Evolutionary conservation across 2,888 invertebrate genomes (phyloP), one percentile per base, ranked within the genome.

Genomic region (Phorcus lineatus): DNA sequence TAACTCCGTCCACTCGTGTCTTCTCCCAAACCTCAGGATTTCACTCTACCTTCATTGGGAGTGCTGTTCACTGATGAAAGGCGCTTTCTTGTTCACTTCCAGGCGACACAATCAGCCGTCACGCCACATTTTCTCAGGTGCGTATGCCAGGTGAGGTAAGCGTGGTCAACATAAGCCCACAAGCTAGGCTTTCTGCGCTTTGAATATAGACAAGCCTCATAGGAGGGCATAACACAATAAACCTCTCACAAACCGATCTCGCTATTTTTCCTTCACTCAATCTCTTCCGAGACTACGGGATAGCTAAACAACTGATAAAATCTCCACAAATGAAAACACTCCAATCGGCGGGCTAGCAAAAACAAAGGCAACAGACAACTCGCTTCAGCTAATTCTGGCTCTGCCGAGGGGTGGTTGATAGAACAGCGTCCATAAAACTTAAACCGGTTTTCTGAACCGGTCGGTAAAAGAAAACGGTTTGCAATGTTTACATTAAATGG

Each of bases 291-390:
- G 62, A 24, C 28, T 62, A 11, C 24, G 24, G 62, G 62, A 24
- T 28, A 62, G 62, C 62, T 62, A 62, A 62, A 62, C 62, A 62
- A 62, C 62, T 62, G 62, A 62, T 62, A 62, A 62, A 62, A 62
- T 62, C 62, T 62, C 62, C 62, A 62, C 62, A 62, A 62, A 62
- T 62, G 62, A 62, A 62, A 62, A 62, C 62, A 62, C 24, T 24
- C 62, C 62, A 62, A 62, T 62, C 62, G 62, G 62, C 24, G 47
- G 28, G 28, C 62, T 24, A 24, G 28, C 62, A 24, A 62, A 62
- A 62, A 62, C 62, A 62, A 62, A 62, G 62, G 62, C 62, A 28
- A 62, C 62, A 28, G 62, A 62, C 62, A 62, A 62, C 62, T 62
- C 62, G 62, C 62, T 62, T 17, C 24, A 62, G 62, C 62, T 62